These are phyloP conservation scores for Myrmophylax atrothorax DNA, from an alignment of 2,113 vertebrate species.

Conservation along the genomic window DNA sequence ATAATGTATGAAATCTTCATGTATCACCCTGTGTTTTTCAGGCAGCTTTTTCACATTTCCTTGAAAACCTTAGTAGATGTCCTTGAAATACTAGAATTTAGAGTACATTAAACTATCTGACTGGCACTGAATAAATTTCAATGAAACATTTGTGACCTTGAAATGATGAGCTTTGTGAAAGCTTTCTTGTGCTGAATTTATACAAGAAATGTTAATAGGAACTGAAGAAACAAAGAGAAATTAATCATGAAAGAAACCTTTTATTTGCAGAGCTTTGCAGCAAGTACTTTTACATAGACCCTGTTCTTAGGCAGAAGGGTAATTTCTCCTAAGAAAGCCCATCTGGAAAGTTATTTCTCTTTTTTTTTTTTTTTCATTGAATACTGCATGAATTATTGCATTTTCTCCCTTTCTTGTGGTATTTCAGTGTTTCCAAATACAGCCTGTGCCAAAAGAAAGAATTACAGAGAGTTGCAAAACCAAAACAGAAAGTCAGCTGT, in stretches of 20 bases:
- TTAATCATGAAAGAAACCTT: not conserved
- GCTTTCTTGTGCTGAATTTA: not conserved
- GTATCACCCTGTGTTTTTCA: not conserved
- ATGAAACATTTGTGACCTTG: not conserved
- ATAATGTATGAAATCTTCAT: not conserved
- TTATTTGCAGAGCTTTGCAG: not conserved
- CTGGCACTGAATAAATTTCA: slow-evolving; percentile 18
- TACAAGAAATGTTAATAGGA: not conserved
- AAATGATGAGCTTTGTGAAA: not conserved
- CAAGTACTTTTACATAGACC: not conserved
- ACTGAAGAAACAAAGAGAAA: slow-evolving; percentile 12
- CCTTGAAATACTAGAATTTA: not conserved
- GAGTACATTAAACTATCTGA: not conserved
- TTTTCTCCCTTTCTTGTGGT: not conserved
- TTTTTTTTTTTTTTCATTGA: not conserved
- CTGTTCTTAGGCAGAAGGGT: not conserved
- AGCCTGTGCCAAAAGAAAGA: not conserved
- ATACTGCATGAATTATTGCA: not conserved
- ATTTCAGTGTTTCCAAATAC: not conserved
- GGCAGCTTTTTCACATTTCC: not conserved
- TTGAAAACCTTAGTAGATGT: not conserved
- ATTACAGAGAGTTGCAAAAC: not conserved
- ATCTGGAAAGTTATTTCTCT: not conserved
- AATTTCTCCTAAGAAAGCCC: not conserved
- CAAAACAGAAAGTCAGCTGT: not conserved